These are phyloP conservation scores for Antennarius striatus DNA, from an alignment of 2,113 vertebrate genomes.

Conservation along the genomic window DNA sequence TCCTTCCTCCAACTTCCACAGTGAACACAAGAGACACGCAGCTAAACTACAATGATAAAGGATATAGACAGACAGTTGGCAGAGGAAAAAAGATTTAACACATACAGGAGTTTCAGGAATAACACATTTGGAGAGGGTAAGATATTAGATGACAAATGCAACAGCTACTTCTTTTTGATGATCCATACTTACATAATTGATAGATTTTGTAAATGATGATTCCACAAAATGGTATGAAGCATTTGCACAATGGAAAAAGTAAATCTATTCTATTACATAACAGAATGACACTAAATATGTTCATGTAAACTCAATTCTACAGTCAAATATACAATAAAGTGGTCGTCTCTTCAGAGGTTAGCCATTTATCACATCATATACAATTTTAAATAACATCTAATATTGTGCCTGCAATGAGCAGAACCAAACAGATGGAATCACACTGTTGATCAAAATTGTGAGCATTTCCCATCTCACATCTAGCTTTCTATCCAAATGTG, in stretches of 20 bases:
- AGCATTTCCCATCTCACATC: constrained; percentile 8
- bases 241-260: neutral
- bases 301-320: neutral
- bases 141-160: no score
- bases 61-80: constrained; percentile 21
- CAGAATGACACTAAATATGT: neutral
- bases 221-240: neutral
- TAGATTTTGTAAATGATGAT: neutral
- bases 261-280: neutral
- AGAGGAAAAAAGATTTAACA: neutral
- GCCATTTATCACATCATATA: constrained; percentile 2
- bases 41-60: constrained; percentile 56
- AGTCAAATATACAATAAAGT: constrained; percentile 17
- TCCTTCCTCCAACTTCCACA: constrained; percentile 65
- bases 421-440: neutral
- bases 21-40: constrained; percentile 48
- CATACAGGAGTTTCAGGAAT: neutral
- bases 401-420: neutral
- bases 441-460: constrained; percentile 20
- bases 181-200: constrained; percentile 8
- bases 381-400: neutral
- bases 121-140: neutral
- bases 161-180: neutral
- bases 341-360: neutral
- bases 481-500: constrained; percentile 36